Percentiles rank a stretch among this genome's conserved stretches.
Conservation (phyloP, 2,113 vertebrate genomes). For the Sphyrna mokarran region DNA sequence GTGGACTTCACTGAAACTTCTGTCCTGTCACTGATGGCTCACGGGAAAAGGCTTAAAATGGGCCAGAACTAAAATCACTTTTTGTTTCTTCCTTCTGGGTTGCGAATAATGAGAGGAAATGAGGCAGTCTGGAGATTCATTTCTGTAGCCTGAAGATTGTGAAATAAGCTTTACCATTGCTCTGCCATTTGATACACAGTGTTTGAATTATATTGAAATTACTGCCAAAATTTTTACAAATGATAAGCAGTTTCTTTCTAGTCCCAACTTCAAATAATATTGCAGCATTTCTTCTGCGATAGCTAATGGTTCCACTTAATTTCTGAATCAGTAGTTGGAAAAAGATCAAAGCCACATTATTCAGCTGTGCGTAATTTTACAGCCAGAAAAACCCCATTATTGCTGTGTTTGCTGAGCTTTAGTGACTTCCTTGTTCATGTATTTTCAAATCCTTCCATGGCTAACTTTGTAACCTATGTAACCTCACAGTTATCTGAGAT, state of each 20-base stretch:
- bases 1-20: background rate
- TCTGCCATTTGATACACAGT: background rate
- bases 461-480: background rate
- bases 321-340: constrained; percentile 56
- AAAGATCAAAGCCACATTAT: constrained; percentile 19
- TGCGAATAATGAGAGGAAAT: background rate
- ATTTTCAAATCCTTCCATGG: background rate
- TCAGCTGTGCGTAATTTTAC: background rate
- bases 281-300: constrained; percentile 63
- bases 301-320: constrained; percentile 62
- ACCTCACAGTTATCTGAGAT: background rate
- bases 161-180: background rate
- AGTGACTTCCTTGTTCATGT: background rate
- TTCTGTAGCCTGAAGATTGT: constrained; percentile 20
- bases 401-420: background rate
- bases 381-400: background rate
- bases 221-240: constrained; percentile 20
- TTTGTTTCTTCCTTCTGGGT: background rate
- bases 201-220: constrained; percentile 16
- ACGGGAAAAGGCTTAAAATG: background rate
- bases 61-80: background rate
- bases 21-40: background rate
- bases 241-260: background rate
- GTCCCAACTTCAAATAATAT: constrained; percentile 39
- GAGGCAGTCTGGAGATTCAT: background rate